Evolutionary conservation across 2,113 vertebrate species (phyloP).

Genomic region (Pyrgilauda ruficollis): DNA sequence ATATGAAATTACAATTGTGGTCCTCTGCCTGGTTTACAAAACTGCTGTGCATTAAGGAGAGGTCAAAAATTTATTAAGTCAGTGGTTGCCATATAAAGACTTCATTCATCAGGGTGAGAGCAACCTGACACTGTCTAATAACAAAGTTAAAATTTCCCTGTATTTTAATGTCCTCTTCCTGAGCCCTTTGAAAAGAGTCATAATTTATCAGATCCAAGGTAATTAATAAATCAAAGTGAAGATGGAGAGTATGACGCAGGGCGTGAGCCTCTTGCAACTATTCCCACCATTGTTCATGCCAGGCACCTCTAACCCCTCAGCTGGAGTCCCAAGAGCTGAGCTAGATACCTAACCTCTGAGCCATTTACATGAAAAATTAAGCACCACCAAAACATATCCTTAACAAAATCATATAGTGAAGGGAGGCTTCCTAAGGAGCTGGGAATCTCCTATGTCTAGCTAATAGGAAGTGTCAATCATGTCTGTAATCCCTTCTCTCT

Average conservation of each 20-base stretch:
- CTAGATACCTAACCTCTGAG: not conserved
- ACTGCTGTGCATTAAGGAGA: not conserved
- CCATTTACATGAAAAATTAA: not conserved
- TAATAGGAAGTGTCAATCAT: constrained; percentile 32
- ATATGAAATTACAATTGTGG: not conserved
- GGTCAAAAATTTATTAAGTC: not conserved
- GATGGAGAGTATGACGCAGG: not conserved
- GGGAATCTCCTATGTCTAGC: not conserved
- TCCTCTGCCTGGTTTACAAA: not conserved
- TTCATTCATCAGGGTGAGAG: not conserved
- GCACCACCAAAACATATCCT: not conserved
- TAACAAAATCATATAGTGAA: not conserved
- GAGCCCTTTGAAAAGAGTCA: not conserved
- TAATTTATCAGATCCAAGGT: not conserved
- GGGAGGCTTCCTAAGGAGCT: not conserved
- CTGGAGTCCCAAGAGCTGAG: not conserved
- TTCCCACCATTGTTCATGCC: not conserved
- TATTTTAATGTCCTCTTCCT: not conserved
- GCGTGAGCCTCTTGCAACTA: not conserved
- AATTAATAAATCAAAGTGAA: constrained; percentile 18
- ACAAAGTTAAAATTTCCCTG: not conserved
- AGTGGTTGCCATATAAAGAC: not conserved
- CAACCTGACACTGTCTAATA: not conserved
- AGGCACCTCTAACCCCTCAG: not conserved
- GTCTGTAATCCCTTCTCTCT: not conserved